A percentile compares a stretch with the other conserved stretches of the same genome.
These are phyloP conservation scores for Sycophaga agraensis DNA, from an alignment of 1,140 invertebrate genomes.

Conservation along the genomic window DNA sequence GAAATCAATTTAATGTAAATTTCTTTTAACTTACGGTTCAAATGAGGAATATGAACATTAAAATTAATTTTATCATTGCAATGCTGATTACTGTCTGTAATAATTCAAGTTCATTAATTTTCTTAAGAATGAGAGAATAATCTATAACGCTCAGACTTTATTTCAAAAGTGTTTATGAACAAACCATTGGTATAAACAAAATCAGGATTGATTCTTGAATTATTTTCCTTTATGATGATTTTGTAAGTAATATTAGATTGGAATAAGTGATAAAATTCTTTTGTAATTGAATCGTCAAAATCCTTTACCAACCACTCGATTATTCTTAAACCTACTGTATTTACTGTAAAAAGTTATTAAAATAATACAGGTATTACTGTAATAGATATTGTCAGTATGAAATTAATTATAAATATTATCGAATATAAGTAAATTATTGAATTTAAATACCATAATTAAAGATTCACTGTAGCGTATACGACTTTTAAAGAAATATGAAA, in stretches of 20 bases:
- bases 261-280: slow-evolving; percentile 36
- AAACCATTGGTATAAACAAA: not conserved
- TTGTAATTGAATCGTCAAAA: slow-evolving; percentile 16
- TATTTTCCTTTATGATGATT: slow-evolving; percentile 15
- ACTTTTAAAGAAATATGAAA: too few relatives aligned
- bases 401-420: too few relatives aligned
- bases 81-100: not conserved
- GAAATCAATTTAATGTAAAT: slow-evolving; percentile 29
- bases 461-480: too few relatives aligned
- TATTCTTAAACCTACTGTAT: slow-evolving; percentile 31
- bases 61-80: slow-evolving; percentile 24
- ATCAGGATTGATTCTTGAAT: not conserved
- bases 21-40: slow-evolving; percentile 17
- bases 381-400: too few relatives aligned
- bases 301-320: slow-evolving; percentile 34
- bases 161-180: too few relatives aligned
- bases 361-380: too few relatives aligned
- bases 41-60: slow-evolving; percentile 19
- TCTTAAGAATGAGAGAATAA: not conserved
- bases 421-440: too few relatives aligned
- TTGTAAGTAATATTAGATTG: slow-evolving; percentile 32
- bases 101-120: too few relatives aligned
- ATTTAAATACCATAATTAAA: too few relatives aligned
- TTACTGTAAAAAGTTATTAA: too few relatives aligned
- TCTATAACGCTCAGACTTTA: not conserved